phyloP scores from a whole-genome alignment of 92 coral and sea anemone genomes.

The Blastomussa wellsi region DNA sequence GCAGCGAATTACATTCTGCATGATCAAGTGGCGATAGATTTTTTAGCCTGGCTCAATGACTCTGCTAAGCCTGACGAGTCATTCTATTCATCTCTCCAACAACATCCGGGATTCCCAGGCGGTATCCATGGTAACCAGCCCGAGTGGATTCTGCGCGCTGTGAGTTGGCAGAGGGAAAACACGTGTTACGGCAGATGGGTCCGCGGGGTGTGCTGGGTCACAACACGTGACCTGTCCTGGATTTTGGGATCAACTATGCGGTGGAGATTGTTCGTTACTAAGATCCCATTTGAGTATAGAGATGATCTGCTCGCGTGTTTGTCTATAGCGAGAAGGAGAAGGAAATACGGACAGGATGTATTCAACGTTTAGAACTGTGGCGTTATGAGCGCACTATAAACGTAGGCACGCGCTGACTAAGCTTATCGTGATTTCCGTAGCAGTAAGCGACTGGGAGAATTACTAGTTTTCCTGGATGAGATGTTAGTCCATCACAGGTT shows the following conservation, averaged over 20 bases:
- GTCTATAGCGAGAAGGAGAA: not conserved
- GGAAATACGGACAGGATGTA: conserved; percentile 23
- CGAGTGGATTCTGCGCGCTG: conserved; percentile 36
- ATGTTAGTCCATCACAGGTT: no score
- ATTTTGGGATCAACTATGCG: not conserved
- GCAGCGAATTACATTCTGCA: conserved; percentile 43
- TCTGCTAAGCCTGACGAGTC: conserved; percentile 51
- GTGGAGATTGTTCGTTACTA: conserved; percentile 27
- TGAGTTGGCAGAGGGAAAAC: conserved; percentile 17
- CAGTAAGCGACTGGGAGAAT: not conserved
- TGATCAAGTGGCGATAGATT: conserved; percentile 44
- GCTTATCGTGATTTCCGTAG: not conserved
- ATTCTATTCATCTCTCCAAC: conserved; percentile 46
- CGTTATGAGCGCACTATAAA: not conserved
- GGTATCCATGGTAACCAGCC: conserved; percentile 24
- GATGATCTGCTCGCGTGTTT: conserved; percentile 32
- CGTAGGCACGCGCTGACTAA: not conserved
- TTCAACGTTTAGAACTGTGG: not conserved
- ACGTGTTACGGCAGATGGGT: conserved; percentile 1
- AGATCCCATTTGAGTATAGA: conserved; percentile 39
- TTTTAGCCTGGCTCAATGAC: conserved; percentile 57
- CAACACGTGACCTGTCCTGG: conserved; percentile 33
- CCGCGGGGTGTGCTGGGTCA: conserved; percentile 25
- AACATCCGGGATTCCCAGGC: conserved; percentile 43
- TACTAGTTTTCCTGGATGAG: not conserved